Evolutionary conservation across 2,797 vertebrate genomes (phyloP).

Genomic region (Cetoscarus ocellatus): DNA sequence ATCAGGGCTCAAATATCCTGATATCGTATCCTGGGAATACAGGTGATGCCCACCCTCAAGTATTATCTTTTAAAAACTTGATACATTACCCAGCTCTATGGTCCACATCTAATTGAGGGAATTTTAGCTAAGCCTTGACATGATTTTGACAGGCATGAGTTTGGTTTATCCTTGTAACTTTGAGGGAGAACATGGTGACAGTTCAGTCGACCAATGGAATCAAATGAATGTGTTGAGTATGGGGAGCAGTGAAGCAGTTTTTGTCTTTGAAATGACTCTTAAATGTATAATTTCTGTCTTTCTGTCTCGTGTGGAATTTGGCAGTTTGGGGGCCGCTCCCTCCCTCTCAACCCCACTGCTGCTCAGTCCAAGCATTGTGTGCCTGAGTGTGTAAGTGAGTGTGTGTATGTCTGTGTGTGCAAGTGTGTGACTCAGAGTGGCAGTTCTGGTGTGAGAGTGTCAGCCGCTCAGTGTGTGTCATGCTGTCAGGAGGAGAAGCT

Average conservation of each 20-base stretch:
- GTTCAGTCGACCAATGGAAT: conserved; percentile 49
- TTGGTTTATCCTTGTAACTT: background rate
- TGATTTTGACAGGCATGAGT: too few species aligned
- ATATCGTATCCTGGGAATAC: too few species aligned
- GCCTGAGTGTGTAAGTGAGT: conserved; percentile 22
- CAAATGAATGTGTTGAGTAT: conserved; percentile 33
- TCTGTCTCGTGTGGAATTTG: conserved; percentile 76
- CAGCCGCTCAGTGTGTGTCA: conserved; percentile 64
- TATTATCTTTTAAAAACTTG: too few species aligned
- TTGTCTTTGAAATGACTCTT: conserved; percentile 53
- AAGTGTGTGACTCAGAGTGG: conserved; percentile 68
- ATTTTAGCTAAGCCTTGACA: too few species aligned
- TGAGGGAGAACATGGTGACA: conserved; percentile 21
- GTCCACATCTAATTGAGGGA: too few species aligned
- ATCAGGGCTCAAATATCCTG: too few species aligned
- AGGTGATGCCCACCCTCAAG: too few species aligned
- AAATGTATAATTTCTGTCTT: conserved; percentile 51
- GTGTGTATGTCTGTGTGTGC: conserved; percentile 52
- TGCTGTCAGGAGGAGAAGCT: conserved; percentile 56
- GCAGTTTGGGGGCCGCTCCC: conserved; percentile 60
- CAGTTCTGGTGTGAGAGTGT: conserved; percentile 68
- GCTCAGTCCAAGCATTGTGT: conserved; percentile 53
- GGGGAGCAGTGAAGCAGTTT: conserved; percentile 38
- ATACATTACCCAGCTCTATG: too few species aligned
- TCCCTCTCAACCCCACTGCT: conserved; percentile 53